These are phyloP conservation scores for Tanytarsus gracilentus DNA, from an alignment of 2,888 invertebrate species.

Conservation along the genomic window DNA sequence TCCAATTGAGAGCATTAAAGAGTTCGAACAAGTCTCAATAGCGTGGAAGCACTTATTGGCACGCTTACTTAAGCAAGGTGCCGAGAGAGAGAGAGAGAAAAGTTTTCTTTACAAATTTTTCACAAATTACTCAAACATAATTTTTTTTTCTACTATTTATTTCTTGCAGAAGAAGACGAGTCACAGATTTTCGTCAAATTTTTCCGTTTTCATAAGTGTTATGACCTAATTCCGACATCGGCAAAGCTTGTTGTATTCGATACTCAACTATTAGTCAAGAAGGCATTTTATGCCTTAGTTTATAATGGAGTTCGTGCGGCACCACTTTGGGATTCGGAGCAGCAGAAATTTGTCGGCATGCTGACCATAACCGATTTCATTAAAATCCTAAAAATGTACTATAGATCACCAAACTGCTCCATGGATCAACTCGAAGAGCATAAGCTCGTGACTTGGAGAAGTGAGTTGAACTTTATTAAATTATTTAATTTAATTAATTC, in stretches of 20 bases:
- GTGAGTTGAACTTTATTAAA: slow-evolving; percentile 44
- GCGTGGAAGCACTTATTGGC: slow-evolving; percentile 68
- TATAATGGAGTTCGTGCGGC: slow-evolving; percentile 98
- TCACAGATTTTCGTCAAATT: slow-evolving; percentile 97
- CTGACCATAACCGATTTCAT: slow-evolving; percentile 99
- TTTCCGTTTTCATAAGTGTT: slow-evolving; percentile 99
- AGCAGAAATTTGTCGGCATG: slow-evolving; percentile 95
- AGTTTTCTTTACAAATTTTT: not conserved
- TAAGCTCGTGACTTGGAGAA: slow-evolving; percentile 91
- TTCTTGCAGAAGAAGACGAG: slow-evolving; percentile 81
- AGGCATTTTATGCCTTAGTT: slow-evolving; percentile 98
- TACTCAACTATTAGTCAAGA: slow-evolving; percentile 94
- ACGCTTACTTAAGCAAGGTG: slow-evolving; percentile 59
- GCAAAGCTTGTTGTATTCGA: slow-evolving; percentile 99
- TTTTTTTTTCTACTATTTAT: slow-evolving; percentile 40
- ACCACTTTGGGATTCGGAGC: slow-evolving; percentile 91
- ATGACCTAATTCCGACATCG: slow-evolving; percentile 98
- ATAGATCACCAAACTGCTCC: slow-evolving; percentile 81
- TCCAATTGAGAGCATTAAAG: slow-evolving; percentile 76
- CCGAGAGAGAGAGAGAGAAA: not conserved
- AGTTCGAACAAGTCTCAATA: slow-evolving; percentile 71
- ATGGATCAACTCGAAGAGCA: slow-evolving; percentile 98
- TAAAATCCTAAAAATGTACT: slow-evolving; percentile 95
- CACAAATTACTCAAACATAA: not conserved
- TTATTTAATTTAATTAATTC: not conserved